Base-by-base conservation (phyloP, 2,888 invertebrate genomes). In the Nomada ruficornis region DNA sequence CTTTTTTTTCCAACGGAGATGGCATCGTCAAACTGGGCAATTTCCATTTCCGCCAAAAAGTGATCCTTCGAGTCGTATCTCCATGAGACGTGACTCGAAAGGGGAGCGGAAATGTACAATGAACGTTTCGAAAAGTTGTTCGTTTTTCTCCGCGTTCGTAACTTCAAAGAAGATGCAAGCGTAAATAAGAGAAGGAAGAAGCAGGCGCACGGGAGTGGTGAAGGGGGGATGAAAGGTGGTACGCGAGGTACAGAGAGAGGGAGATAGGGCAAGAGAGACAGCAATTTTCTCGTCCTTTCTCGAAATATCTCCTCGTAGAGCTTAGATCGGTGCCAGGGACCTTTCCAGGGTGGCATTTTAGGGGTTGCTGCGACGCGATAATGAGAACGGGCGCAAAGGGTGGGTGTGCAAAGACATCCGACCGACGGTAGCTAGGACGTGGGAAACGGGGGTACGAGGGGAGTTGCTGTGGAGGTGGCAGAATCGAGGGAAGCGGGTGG, bases 311-410 rank as follows among this genome's bases (percentile, higher is more conserved):
- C 86, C 86, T 83, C 85, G 86, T 79, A 80, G 85, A 89, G 84
- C 87, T 89, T 86, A 88, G 90, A 91, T 90, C 89, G 88, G 88
- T 90, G 89, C 89, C 86, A 86, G 89, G 86, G 90, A 91, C 91
- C 90, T 93, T 92, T 91, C 87, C 88, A 89, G 92, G 89, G 86
- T 91, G 91, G 92, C 91, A 92, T 93, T 93, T 93, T 91, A 92
- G 93, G 92, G 92, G 90, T 90, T 88, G 91, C 91, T 90, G 91
- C 90, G 91, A 91, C 89, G 93, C 92, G 92, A 93, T 93, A 93
- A 94, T 93, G 93, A 93, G 93, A 93, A 93, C 91, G 89, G 91
- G 90, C 91, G 91, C 89, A 89, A 90, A 91, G 89, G 91, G 91
- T 91, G 91, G 92, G 90, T 90, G 90, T 88, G 91, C 90, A 91